A percentile compares a stretch with the other conserved stretches of the same genome.
Evolutionary conservation across 1,140 invertebrate genomes (phyloP).

Genomic region (Homarus americanus): DNA sequence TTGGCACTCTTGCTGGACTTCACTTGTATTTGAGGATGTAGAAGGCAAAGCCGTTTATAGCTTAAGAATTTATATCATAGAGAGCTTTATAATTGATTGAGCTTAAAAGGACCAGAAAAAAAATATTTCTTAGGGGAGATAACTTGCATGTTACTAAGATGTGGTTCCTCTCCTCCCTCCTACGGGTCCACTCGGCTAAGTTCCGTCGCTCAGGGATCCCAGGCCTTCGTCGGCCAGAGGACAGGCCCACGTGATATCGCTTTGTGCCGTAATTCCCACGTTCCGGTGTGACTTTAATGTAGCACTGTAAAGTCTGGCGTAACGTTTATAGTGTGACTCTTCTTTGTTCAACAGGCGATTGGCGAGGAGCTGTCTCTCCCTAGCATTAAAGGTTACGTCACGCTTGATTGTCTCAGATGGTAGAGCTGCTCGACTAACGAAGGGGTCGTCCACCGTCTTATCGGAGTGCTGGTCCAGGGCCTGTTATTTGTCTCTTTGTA

Average conservation of each 20-base stretch:
- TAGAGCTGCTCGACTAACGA: too few relatives aligned
- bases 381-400: too few relatives aligned
- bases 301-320: conserved; percentile 21
- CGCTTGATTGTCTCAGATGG: too few relatives aligned
- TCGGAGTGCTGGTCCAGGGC: too few relatives aligned
- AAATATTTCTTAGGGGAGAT: neutral
- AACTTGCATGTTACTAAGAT: neutral
- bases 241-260: neutral
- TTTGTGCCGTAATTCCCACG: conserved; percentile 15
- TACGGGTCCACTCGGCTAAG: neutral
- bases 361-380: too few relatives aligned
- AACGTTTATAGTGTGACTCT: conserved; percentile 24
- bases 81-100: neutral
- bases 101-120: neutral
- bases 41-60: too few relatives aligned
- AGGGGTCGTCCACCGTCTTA: too few relatives aligned
- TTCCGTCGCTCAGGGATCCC: neutral
- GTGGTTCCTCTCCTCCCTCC: neutral
- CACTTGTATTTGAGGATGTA: too few relatives aligned
- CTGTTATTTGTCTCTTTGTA: too few relatives aligned
- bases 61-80: neutral
- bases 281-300: conserved; percentile 9
- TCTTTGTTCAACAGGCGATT: conserved; percentile 16
- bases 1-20: too few relatives aligned
- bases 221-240: neutral